Base-by-base conservation (phyloP, 2,797 vertebrate genomes). In the Chloroceryle inda region DNA sequence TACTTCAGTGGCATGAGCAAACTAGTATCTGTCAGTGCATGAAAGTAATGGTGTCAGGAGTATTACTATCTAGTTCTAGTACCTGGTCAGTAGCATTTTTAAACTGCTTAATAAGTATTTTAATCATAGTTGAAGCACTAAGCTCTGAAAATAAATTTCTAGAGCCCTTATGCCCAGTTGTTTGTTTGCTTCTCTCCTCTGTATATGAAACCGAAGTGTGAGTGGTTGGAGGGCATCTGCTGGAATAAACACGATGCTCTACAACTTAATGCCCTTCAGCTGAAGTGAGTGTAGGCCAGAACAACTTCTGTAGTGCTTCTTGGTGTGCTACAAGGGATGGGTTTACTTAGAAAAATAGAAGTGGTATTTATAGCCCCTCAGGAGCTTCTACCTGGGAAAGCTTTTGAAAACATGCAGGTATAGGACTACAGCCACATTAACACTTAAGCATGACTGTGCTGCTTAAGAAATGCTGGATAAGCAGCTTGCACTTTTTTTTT, bases 1-100 rank as follows among this genome's bases (percentile, higher is more conserved):
- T 99, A 99, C 97, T 99, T 99, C 98, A 98, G 95, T 5, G 99
- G 99, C 96, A 98, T 99, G 96, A 99, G 99, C 97, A 99, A 99
- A 92, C 95, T 98, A 7, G 97, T 99, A 33, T 99, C 99, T 16
- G 99, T 98, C 92, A 98, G 98, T 71, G 99, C 98, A 84, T 99
- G 98, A 99, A 80, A 27, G 26, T 23, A 38, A 17, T 55, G 17
- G 31, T 66, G 27, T 82, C 64, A 42, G 15, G 8, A 38, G 37
- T 63, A 8, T 79, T 52, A 26, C 21, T 81, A 75, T 93, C 35
- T 76, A 68, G 47, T 56, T 80, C 55, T 58, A 66, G 37, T 84
- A 92, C 19, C 26, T 38, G 55, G 17, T 56, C 85, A 72, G 84
- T 85, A 97, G 76, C 88, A 92, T 97, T 97, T 97, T 97, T 97